Evolutionary conservation across 2,888 invertebrate species (phyloP).

Genomic region (Eupithecia subfuscata): DNA sequence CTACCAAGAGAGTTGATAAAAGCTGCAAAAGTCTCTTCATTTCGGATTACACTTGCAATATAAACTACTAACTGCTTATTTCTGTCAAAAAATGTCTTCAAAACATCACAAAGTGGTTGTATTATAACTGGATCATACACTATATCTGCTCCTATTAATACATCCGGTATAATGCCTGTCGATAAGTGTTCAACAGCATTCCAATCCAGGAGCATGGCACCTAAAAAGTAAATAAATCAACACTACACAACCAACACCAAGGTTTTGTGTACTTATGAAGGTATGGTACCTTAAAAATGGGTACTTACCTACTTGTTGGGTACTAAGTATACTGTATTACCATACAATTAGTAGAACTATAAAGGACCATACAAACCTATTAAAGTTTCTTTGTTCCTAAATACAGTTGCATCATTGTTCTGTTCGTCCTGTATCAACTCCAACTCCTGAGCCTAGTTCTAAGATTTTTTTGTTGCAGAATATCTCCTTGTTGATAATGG

Average conservation of each 20-base stretch:
- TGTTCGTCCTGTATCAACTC: conserved; percentile 70
- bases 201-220: conserved; percentile 69
- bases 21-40: conserved; percentile 83
- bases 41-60: conserved; percentile 82
- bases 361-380: conserved; percentile 51
- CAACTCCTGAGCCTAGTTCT: conserved; percentile 91
- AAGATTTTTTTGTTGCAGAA: conserved; percentile 84
- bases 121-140: conserved; percentile 75
- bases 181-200: conserved; percentile 55
- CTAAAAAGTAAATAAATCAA: conserved; percentile 51
- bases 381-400: conserved; percentile 43
- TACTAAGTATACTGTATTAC: not conserved
- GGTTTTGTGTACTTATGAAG: not conserved
- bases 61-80: conserved; percentile 64
- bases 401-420: conserved; percentile 41
- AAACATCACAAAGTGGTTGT: conserved; percentile 62
- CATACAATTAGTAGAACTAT: not conserved
- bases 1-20: conserved; percentile 85
- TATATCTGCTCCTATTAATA: conserved; percentile 76
- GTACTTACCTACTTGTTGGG: not conserved
- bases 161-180: conserved; percentile 60
- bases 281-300: not conserved
- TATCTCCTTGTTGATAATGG: conserved; percentile 78
- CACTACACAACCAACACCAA: not conserved
- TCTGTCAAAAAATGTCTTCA: conserved; percentile 57